Percentiles rank a stretch among this genome's conserved stretches.
Evolutionary conservation across 1,140 invertebrate species (phyloP).

Genomic region (Halictus rubicundus): DNA sequence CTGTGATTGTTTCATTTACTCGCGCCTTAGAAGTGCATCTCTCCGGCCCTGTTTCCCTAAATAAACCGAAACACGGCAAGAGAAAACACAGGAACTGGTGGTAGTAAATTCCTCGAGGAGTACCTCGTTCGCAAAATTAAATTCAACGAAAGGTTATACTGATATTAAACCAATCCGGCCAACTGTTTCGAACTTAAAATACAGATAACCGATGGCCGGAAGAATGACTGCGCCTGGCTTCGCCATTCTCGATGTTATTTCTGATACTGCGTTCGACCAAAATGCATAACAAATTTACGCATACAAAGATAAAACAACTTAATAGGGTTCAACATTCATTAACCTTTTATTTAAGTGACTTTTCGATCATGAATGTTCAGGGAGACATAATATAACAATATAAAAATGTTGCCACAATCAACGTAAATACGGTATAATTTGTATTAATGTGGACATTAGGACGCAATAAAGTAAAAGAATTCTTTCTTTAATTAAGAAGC

Average conservation of each 20-base stretch:
- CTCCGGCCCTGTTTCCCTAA: background rate
- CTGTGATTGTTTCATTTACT: background rate
- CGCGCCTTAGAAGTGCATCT: background rate
- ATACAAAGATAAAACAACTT: too few species aligned
- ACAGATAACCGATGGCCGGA: too few species aligned
- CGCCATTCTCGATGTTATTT: background rate
- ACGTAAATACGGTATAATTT: too few species aligned
- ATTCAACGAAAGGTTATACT: background rate
- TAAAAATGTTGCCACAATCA: too few species aligned
- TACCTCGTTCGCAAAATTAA: background rate
- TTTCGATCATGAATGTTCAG: too few species aligned
- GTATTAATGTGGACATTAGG: too few species aligned
- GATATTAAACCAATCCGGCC: background rate
- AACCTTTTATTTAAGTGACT: background rate
- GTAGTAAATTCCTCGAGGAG: background rate
- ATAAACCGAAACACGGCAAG: background rate
- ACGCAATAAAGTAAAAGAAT: too few species aligned
- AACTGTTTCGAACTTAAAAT: background rate
- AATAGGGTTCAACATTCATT: background rate
- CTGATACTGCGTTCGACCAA: too few species aligned
- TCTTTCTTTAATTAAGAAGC: too few species aligned
- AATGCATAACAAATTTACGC: too few species aligned
- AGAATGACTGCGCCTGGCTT: background rate
- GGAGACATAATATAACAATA: too few species aligned
- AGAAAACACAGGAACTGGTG: background rate